Conservation (phyloP, 1,140 invertebrate genomes). For the Neoseiulus cucumeris region DNA sequence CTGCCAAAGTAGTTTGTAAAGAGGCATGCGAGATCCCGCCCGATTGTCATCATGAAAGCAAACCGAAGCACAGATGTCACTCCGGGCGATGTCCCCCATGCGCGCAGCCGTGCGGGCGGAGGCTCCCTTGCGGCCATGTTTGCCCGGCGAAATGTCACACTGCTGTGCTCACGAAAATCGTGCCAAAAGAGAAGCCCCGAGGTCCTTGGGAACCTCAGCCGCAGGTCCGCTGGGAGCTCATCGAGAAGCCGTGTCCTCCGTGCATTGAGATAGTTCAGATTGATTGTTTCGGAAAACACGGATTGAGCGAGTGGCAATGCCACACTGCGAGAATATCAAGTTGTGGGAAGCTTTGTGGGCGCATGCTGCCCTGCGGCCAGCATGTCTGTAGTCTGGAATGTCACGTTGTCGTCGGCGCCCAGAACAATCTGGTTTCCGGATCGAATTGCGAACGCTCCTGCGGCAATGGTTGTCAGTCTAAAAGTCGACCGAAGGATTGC, state of each 20-base stretch:
- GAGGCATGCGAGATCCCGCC: constrained; percentile 45
- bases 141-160: constrained; percentile 59
- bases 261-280: constrained; percentile 44
- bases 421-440: constrained; percentile 19
- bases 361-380: constrained; percentile 47
- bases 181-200: constrained; percentile 33
- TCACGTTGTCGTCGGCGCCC: constrained; percentile 36
- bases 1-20: constrained; percentile 46
- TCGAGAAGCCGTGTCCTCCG: constrained; percentile 35
- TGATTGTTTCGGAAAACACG: constrained; percentile 60
- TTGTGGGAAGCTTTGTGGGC: constrained; percentile 50
- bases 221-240: constrained; percentile 36
- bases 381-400: constrained; percentile 52
- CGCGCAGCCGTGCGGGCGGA: constrained; percentile 44
- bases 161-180: constrained; percentile 41
- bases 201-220: constrained; percentile 48
- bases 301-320: constrained; percentile 47
- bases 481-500: constrained; percentile 49
- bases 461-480: constrained; percentile 47
- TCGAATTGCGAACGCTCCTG: constrained; percentile 15
- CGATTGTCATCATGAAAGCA: constrained; percentile 51
- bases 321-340: constrained; percentile 42
- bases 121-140: constrained; percentile 44
- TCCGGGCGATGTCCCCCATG: constrained; percentile 69
- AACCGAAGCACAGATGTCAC: constrained; percentile 58